phyloP scores from a whole-genome alignment of 2,888 invertebrate species.

The Oscheius sp. region DNA sequence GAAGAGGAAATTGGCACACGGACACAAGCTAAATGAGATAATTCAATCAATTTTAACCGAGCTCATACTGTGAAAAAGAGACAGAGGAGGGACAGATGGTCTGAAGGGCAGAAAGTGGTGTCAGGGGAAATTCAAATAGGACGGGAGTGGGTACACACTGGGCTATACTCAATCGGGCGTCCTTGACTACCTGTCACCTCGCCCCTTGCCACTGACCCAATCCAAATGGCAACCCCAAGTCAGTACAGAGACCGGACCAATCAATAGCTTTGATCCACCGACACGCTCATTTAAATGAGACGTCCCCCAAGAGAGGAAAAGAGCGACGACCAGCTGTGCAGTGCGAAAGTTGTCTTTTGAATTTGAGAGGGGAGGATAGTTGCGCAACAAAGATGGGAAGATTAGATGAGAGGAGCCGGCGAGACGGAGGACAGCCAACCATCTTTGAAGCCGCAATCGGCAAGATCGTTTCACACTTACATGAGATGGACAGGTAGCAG shows the following conservation, averaged over 20 bases:
- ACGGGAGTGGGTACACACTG: background rate
- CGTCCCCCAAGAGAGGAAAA: constrained; percentile 10
- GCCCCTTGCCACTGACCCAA: background rate
- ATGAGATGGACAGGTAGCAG: background rate
- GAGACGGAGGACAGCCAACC: background rate
- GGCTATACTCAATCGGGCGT: background rate
- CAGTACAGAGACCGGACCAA: background rate
- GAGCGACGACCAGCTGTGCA: constrained; percentile 11
- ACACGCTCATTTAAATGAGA: constrained; percentile 25
- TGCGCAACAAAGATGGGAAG: constrained; percentile 32
- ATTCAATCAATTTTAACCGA: background rate
- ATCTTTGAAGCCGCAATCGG: background rate
- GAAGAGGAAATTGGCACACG: background rate
- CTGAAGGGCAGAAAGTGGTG: constrained; percentile 2
- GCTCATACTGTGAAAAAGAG: background rate
- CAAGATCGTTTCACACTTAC: background rate
- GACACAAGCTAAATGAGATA: background rate
- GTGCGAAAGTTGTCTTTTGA: background rate
- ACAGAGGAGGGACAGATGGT: constrained; percentile 11
- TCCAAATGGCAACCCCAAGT: constrained; percentile 3
- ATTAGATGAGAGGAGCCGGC: constrained; percentile 19
- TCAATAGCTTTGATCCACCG: constrained; percentile 24
- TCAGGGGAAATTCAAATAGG: background rate
- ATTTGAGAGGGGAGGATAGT: constrained; percentile 7
- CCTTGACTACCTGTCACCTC: constrained; percentile 19